Conservation (phyloP, 92 coral and sea anemone genomes). For the Desmophyllum pertusum region DNA sequence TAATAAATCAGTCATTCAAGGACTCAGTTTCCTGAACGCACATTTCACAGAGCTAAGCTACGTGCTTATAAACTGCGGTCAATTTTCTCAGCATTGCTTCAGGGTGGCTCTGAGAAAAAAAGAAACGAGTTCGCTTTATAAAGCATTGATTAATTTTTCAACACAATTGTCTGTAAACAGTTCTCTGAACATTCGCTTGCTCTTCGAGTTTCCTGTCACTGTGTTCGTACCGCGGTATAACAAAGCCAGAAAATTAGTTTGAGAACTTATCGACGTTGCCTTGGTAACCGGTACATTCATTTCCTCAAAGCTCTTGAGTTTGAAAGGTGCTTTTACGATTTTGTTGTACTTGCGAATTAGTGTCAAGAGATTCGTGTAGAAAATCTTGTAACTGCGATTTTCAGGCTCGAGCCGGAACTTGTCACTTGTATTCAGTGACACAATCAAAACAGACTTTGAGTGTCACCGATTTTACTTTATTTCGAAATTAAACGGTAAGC, state of each 20-base stretch:
- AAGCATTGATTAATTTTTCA: not conserved
- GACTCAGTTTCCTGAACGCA: not conserved
- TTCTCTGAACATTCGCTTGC: not conserved
- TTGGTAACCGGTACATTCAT: not conserved
- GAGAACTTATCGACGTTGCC: not conserved
- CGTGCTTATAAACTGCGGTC: not conserved
- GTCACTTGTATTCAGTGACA: not conserved
- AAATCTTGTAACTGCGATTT: constrained; percentile 12
- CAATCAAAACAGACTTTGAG: not conserved
- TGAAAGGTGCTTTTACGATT: not conserved
- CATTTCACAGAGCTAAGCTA: not conserved
- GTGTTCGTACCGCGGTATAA: not conserved
- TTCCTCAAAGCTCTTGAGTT: constrained; percentile 14
- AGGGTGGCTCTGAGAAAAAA: not conserved
- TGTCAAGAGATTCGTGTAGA: constrained; percentile 9
- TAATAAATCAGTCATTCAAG: not conserved
- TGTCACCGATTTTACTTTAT: not conserved
- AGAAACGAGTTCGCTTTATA: not conserved
- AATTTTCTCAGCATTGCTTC: not conserved
- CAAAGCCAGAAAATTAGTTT: not conserved
- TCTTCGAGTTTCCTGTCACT: not conserved
- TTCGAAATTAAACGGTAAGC: not conserved
- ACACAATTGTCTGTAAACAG: not conserved
- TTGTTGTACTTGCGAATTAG: constrained; percentile 38
- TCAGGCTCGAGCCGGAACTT: not conserved